These are phyloP conservation scores for Astyanax mexicanus DNA, from an alignment of 2,797 vertebrate species.

Conservation along the genomic window DNA sequence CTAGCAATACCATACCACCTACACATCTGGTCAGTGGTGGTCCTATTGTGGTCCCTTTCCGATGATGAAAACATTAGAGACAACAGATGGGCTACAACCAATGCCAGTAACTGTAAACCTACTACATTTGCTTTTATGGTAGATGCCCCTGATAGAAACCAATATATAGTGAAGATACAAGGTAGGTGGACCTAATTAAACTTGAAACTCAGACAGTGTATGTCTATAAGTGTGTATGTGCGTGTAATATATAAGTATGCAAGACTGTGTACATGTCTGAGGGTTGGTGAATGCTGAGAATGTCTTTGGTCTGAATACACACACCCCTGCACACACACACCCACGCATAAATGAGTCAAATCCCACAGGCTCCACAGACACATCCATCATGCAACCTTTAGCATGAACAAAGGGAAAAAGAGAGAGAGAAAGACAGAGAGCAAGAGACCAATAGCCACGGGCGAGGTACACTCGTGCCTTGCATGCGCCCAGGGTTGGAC, in stretches of 20 bases:
- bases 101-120: background rate
- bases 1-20: no score
- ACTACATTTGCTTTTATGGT: background rate
- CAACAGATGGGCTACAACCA: background rate
- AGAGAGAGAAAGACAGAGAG: constrained; percentile 20
- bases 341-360: background rate
- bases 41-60: no score
- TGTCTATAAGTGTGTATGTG: constrained; percentile 13
- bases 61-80: no score
- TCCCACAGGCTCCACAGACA: constrained; percentile 26
- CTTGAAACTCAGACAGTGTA: background rate
- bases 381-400: constrained; percentile 56
- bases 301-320: constrained; percentile 10
- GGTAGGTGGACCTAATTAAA: background rate
- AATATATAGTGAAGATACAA: background rate
- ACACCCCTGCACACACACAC: constrained; percentile 7
- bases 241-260: no score
- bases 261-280: constrained; percentile 26
- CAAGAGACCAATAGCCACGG: constrained; percentile 44
- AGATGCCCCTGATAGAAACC: background rate
- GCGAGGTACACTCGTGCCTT: constrained; percentile 64
- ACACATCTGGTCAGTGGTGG: background rate
- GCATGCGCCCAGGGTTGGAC: constrained; percentile 70
- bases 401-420: constrained; percentile 12
- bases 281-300: background rate